Evolutionary conservation across 2,113 vertebrate genomes (phyloP).

Genomic region (Oryzias celebensis): DNA sequence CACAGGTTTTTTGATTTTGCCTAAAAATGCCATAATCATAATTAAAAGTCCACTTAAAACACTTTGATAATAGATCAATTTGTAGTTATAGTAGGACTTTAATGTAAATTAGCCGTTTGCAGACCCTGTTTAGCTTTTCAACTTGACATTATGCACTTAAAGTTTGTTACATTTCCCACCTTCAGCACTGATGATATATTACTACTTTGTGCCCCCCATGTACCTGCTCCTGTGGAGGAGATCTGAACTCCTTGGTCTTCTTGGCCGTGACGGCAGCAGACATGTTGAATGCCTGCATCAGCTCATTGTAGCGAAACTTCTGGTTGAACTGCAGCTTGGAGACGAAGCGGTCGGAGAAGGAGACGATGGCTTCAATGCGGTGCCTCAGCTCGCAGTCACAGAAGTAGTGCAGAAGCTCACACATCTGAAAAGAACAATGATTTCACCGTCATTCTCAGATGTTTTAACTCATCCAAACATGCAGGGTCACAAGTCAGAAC

Average conservation of each 20-base stretch:
- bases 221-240: conserved; percentile 97
- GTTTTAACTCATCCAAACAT: too few species aligned
- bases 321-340: conserved; percentile 95
- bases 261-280: conserved; percentile 94
- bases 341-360: conserved; percentile 92
- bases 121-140: too few species aligned
- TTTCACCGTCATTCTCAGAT: too few species aligned
- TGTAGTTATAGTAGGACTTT: too few species aligned
- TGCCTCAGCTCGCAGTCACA: conserved; percentile 97
- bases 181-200: too few species aligned
- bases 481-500: not conserved
- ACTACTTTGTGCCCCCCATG: not conserved
- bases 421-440: conserved; percentile 83
- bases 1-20: too few species aligned
- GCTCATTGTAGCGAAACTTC: conserved; percentile 94
- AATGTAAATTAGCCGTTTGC: too few species aligned
- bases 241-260: conserved; percentile 96
- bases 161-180: too few species aligned
- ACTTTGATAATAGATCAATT: too few species aligned
- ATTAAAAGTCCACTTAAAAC: too few species aligned
- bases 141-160: too few species aligned
- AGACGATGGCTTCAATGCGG: conserved; percentile 92
- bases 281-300: conserved; percentile 97
- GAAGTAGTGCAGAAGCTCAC: conserved; percentile 94
- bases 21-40: too few species aligned